phyloP scores from a whole-genome alignment of 1,140 invertebrate genomes.

The Dysdera silvatica region DNA sequence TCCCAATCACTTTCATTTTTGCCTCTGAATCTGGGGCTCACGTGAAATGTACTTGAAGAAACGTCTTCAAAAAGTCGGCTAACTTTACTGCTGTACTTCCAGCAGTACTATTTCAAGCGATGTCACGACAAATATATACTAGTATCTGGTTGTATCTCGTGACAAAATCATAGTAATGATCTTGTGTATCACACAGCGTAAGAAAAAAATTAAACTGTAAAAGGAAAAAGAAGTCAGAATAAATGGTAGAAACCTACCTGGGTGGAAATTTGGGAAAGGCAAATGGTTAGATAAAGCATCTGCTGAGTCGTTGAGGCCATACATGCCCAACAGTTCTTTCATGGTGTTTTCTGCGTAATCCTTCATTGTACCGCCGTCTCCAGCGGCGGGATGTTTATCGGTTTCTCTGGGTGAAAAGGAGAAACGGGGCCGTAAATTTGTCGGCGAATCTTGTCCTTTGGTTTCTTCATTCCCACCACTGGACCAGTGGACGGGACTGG shows the following conservation, averaged over 20 bases:
- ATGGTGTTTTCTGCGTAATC: slow-evolving; percentile 66
- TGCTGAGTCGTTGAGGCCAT: slow-evolving; percentile 52
- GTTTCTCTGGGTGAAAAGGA: neutral
- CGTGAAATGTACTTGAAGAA: too few relatives aligned
- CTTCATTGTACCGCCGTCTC: slow-evolving; percentile 49
- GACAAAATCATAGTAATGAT: too few relatives aligned
- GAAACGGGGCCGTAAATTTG: slow-evolving; percentile 5
- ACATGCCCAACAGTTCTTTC: slow-evolving; percentile 63
- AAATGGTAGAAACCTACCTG: slow-evolving; percentile 39
- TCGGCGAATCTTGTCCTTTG: too few relatives aligned
- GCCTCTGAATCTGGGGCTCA: too few relatives aligned
- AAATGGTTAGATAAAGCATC: slow-evolving; percentile 47
- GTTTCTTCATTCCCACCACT: slow-evolving; percentile 10
- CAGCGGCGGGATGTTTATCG: slow-evolving; percentile 6
- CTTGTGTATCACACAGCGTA: too few relatives aligned
- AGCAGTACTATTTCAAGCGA: too few relatives aligned
- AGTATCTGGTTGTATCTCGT: too few relatives aligned
- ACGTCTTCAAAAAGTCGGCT: too few relatives aligned
- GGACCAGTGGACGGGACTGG: slow-evolving; percentile 13
- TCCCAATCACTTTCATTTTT: too few relatives aligned
- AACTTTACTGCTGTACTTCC: too few relatives aligned
- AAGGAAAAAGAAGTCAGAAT: neutral
- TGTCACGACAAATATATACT: too few relatives aligned
- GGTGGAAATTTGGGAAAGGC: slow-evolving; percentile 45
- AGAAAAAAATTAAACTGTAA: too few relatives aligned